These are phyloP conservation scores for Forbesichthys agassizii DNA, from an alignment of 2,113 vertebrate species.

Conservation along the genomic window DNA sequence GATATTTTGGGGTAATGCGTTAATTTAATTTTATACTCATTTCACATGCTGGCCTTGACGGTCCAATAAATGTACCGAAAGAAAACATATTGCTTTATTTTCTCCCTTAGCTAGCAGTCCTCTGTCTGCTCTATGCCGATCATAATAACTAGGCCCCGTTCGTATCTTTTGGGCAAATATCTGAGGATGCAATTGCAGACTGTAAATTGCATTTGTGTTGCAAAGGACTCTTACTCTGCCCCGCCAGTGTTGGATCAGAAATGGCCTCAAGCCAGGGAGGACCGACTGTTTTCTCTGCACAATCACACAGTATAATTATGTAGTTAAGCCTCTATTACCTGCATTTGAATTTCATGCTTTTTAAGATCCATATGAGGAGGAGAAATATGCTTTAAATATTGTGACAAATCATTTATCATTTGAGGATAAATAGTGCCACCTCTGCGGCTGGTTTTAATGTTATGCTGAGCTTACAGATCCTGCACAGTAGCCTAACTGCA, in stretches of 20 bases:
- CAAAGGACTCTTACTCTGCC: conserved; percentile 11
- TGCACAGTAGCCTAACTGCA: background rate
- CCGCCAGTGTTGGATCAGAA: conserved; percentile 33
- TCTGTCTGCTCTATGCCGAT: conserved; percentile 45
- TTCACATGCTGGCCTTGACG: conserved; percentile 46
- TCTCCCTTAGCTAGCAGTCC: conserved; percentile 29
- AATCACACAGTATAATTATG: conserved; percentile 46
- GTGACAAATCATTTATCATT: conserved; percentile 31
- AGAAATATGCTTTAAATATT: conserved; percentile 25
- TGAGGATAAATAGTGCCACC: conserved; percentile 23
- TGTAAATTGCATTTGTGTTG: conserved; percentile 36
- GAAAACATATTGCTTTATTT: conserved; percentile 33
- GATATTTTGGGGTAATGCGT: conserved; percentile 48
- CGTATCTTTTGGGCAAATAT: conserved; percentile 41
- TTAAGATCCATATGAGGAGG: conserved; percentile 49
- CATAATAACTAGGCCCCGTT: conserved; percentile 43
- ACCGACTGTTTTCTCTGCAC: conserved; percentile 16
- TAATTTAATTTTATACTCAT: conserved; percentile 62
- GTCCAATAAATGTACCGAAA: conserved; percentile 39
- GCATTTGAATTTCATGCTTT: conserved; percentile 57
- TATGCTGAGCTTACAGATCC: conserved; percentile 44
- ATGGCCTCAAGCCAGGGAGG: conserved; percentile 34
- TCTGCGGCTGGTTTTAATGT: conserved; percentile 36
- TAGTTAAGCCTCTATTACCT: conserved; percentile 43
- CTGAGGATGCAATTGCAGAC: conserved; percentile 24